Base-by-base conservation (phyloP, 2,113 vertebrate species). In the Cromileptes altivelis region DNA sequence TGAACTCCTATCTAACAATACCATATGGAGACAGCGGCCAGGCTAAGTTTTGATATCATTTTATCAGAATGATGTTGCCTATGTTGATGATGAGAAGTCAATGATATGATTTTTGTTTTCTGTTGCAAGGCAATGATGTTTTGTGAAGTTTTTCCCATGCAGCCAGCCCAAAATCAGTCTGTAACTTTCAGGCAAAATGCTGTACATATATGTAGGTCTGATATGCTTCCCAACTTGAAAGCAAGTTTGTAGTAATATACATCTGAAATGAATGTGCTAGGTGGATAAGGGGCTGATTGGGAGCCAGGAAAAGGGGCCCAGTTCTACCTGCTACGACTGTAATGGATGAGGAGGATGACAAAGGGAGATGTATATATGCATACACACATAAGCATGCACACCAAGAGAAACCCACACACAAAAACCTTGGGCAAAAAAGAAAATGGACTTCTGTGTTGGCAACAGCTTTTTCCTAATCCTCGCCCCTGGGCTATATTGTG, bases 401-500 rank as follows among this genome's bases (percentile, higher is more conserved):
- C 37, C 72, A 10, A 81, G 17, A 90, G 63, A 90, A 68, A 89
- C 55, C 47, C 63, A 60, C 84, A 79, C 61, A 90, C 70, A 88
- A 92, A 52, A 94, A 92, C 88, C 88, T 89, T 86, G 57, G 78
- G 75, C 89, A 94, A 94, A 92, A 94, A 95, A 95, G 93, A 96
- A 93, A 95, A 95, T 92, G 84, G 86, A 95, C 93, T 94, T 94
- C 88, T 93, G 89, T 92, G 93, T 88, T 96, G 95, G 96, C 95
- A 95, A 94, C 93, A 93, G 95, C 92, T 94, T 96, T 93, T 93
- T 88, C 83, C 90, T 96, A 96, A 96, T 95, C 93, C 95, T 95
- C 86, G 94, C 94, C 96, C 94, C 90, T 79, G 85, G 95, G 96
- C 96, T 96, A 96, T 93, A 96, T 96, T 96, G 96, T 96, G 97